A percentile compares a stretch with the other conserved stretches of the same genome.
Conservation (phyloP, 2,888 invertebrate genomes). For the Melieria crassipennis region DNA sequence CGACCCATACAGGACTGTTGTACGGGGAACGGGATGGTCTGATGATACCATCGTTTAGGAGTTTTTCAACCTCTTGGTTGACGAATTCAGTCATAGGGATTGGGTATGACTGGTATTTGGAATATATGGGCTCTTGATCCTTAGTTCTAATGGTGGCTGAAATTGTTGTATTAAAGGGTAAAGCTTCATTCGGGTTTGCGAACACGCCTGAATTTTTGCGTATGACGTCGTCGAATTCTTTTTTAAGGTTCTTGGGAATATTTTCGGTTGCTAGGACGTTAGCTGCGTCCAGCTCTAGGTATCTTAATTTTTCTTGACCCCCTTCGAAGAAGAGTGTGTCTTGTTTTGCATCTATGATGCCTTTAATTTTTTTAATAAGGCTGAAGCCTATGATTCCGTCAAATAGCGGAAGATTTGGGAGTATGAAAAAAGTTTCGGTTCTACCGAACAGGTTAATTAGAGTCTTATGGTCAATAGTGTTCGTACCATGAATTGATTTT, state of each 20-base stretch:
- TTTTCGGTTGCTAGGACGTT: not conserved
- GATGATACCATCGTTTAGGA: constrained; percentile 34
- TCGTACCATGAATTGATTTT: no score
- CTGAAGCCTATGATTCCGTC: constrained; percentile 11
- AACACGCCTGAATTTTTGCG: constrained; percentile 29
- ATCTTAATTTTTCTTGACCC: not conserved
- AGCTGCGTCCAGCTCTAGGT: not conserved
- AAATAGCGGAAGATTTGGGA: constrained; percentile 1
- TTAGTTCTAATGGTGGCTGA: constrained; percentile 34
- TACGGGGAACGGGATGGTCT: constrained; percentile 31
- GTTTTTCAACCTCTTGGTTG: constrained; percentile 25
- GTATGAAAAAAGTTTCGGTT: not conserved
- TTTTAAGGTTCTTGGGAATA: not conserved
- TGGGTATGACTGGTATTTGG: constrained; percentile 32
- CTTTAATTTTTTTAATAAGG: not conserved
- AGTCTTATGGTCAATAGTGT: not conserved
- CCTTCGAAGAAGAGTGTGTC: not conserved
- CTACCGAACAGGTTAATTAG: not conserved
- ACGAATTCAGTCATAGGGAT: constrained; percentile 27
- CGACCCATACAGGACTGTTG: constrained; percentile 9
- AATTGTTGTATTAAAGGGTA: constrained; percentile 30
- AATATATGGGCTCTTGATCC: constrained; percentile 27
- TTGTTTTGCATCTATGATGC: not conserved
- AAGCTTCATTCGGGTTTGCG: constrained; percentile 21
- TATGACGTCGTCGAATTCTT: not conserved